phyloP scores from a whole-genome alignment of 2,113 vertebrate genomes.

The Megalops atlanticus region DNA sequence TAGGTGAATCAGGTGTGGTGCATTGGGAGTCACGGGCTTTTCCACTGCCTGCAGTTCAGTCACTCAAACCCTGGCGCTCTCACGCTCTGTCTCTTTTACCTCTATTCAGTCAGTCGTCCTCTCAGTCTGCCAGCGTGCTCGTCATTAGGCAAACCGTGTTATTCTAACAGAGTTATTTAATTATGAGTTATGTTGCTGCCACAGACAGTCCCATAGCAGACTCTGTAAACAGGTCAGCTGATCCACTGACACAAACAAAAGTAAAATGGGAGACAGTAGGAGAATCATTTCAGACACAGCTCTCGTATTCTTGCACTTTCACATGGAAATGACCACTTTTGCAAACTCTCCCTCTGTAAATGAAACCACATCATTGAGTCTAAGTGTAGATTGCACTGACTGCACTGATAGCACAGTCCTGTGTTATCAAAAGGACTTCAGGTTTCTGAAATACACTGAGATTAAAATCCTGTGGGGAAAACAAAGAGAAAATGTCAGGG shows the following conservation, averaged over 20 bases:
- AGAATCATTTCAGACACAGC: background rate
- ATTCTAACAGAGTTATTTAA: too few species aligned
- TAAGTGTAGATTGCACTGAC: too few species aligned
- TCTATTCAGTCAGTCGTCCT: background rate
- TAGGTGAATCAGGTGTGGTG: background rate
- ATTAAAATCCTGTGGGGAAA: too few species aligned
- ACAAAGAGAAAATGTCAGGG: too few species aligned
- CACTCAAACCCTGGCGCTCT: background rate
- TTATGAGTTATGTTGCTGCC: background rate
- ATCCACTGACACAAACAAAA: background rate
- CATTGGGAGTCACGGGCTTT: background rate
- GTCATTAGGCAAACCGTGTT: too few species aligned
- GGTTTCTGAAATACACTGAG: too few species aligned
- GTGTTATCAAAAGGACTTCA: too few species aligned
- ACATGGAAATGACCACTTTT: background rate
- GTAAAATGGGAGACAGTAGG: background rate
- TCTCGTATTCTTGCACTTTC: too few species aligned
- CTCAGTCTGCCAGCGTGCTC: background rate
- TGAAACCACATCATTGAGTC: too few species aligned
- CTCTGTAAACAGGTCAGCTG: background rate
- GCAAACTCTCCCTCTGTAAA: background rate
- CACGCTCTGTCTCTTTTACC: background rate
- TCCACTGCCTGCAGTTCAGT: background rate
- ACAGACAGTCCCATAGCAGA: background rate
- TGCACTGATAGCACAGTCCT: too few species aligned